These are phyloP conservation scores for Parapsyche elsis DNA, from an alignment of 1,140 invertebrate species.

Conservation along the genomic window DNA sequence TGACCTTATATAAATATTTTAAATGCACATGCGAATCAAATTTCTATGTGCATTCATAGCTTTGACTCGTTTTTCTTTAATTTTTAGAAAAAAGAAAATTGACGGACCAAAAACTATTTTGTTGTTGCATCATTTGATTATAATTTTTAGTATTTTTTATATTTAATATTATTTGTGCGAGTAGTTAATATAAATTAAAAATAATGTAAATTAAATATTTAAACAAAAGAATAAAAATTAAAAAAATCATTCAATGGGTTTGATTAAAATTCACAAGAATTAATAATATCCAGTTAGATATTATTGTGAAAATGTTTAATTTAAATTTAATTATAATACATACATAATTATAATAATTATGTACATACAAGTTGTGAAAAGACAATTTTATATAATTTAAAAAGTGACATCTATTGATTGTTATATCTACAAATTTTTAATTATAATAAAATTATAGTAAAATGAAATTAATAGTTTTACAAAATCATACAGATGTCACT, in stretches of 20 bases:
- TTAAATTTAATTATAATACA: too few species aligned
- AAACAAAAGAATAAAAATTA: too few species aligned
- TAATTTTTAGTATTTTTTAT: neutral
- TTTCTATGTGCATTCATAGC: neutral
- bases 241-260: too few species aligned
- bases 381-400: neutral
- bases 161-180: too few species aligned
- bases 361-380: neutral
- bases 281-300: too few species aligned
- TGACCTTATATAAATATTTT: neutral
- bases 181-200: too few species aligned
- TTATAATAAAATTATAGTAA: too few species aligned
- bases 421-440: too few species aligned
- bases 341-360: too few species aligned
- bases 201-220: too few species aligned
- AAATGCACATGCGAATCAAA: neutral
- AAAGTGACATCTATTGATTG: neutral
- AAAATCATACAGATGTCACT: neutral
- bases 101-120: neutral
- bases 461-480: neutral
- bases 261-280: too few species aligned
- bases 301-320: too few species aligned
- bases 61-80: neutral
- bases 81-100: neutral
- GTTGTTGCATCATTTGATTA: neutral